A percentile compares a stretch with the other conserved stretches of the same genome.
Evolutionary conservation across 2,888 invertebrate genomes (phyloP).

Genomic region (Catocala nupta): DNA sequence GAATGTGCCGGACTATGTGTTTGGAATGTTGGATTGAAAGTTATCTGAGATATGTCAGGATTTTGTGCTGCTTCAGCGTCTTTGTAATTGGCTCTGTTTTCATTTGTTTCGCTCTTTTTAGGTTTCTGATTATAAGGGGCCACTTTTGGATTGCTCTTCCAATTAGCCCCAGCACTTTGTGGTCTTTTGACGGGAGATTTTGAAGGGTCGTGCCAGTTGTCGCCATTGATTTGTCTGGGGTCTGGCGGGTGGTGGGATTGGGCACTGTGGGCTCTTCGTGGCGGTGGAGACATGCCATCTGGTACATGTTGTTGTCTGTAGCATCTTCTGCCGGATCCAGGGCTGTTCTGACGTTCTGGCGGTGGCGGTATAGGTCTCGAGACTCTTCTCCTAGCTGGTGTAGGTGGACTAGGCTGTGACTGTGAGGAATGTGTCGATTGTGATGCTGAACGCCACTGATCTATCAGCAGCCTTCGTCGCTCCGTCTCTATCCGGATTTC

Average conservation of each 20-base stretch:
- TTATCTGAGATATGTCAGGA: conserved; percentile 81
- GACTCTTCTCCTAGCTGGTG: conserved; percentile 73
- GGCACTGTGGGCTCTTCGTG: conserved; percentile 75
- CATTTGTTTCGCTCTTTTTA: conserved; percentile 73
- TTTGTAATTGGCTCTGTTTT: conserved; percentile 68
- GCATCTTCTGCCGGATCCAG: conserved; percentile 70
- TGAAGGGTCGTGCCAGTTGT: conserved; percentile 77
- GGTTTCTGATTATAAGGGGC: conserved; percentile 76
- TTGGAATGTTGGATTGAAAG: conserved; percentile 85
- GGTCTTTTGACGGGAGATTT: conserved; percentile 82
- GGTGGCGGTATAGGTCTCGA: conserved; percentile 70
- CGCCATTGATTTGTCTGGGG: conserved; percentile 73
- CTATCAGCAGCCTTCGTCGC: conserved; percentile 89
- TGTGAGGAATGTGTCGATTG: conserved; percentile 79
- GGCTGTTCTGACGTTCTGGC: conserved; percentile 77
- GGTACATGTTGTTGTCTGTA: conserved; percentile 74
- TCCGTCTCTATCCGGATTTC: conserved; percentile 91
- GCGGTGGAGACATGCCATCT: conserved; percentile 79
- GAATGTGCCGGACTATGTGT: conserved; percentile 83
- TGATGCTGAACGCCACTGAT: conserved; percentile 93
- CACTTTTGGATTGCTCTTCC: conserved; percentile 82
- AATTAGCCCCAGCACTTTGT: conserved; percentile 78
- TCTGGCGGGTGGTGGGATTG: conserved; percentile 75
- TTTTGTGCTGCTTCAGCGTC: conserved; percentile 65
- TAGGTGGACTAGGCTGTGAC: conserved; percentile 75